Conservation (phyloP, 2,113 vertebrate genomes). For the Andinoacara biseriatus region DNA sequence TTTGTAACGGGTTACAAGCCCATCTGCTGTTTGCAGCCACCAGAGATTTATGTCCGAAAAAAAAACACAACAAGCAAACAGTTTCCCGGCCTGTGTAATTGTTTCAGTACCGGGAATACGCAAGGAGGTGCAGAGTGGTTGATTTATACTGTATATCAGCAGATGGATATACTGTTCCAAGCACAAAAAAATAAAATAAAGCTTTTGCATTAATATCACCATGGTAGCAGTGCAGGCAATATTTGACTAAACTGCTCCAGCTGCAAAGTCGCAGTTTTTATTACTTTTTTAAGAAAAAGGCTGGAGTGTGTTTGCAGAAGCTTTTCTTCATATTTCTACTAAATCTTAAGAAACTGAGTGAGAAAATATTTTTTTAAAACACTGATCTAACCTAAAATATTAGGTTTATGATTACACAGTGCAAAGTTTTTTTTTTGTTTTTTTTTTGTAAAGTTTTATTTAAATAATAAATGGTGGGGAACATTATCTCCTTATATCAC, state of each 20-base stretch:
- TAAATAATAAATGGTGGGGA: not conserved
- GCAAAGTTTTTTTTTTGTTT: not conserved
- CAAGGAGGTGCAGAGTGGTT: not conserved
- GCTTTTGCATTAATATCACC: not conserved
- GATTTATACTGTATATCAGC: not conserved
- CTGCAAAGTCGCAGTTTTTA: not conserved
- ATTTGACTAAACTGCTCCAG: not conserved
- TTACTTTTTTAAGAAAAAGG: not conserved
- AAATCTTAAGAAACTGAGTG: not conserved
- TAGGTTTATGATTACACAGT: not conserved
- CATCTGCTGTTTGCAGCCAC: conserved; percentile 49
- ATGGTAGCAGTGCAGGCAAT: not conserved
- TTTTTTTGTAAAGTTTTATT: not conserved
- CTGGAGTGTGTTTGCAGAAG: not conserved
- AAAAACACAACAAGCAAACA: conserved; percentile 13
- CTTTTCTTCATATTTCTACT: not conserved
- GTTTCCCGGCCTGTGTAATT: not conserved
- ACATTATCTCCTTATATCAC: not conserved
- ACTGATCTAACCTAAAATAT: not conserved
- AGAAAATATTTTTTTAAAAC: not conserved
- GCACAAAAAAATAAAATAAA: no score
- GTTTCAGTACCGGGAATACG: conserved; percentile 20
- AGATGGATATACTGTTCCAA: not conserved
- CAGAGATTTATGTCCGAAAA: conserved; percentile 26
- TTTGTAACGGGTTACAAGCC: conserved; percentile 37